Conservation (phyloP, 2,113 vertebrate species). For the Cygnus atratus region DNA sequence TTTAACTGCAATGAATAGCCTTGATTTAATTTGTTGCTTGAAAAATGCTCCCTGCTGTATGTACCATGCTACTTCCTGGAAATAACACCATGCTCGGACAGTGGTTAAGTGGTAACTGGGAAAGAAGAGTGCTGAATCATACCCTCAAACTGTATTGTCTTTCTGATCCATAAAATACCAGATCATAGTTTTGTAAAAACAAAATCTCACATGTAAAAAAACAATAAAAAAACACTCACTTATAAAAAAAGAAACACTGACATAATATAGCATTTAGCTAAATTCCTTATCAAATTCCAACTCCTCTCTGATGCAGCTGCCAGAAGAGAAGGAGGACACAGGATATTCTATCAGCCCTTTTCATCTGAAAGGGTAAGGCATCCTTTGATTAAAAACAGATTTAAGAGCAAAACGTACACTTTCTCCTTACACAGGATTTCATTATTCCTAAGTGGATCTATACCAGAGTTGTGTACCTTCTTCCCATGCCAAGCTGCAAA, state of each 20-base stretch:
- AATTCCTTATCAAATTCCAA: neutral
- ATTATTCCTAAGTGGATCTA: neutral
- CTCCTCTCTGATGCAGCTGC: accelerated
- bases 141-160: neutral
- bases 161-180: neutral
- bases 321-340: neutral
- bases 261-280: too few relatives aligned
- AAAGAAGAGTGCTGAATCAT: neutral
- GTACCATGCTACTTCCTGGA: neutral
- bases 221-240: neutral
- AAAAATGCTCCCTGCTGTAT: neutral
- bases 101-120: neutral
- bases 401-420: neutral
- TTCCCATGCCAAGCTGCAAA: neutral
- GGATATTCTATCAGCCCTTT: accelerated
- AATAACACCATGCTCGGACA: neutral
- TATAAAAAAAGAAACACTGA: too few relatives aligned
- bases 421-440: neutral
- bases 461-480: neutral
- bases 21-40: neutral
- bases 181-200: neutral
- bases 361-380: neutral
- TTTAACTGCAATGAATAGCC: neutral
- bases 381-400: neutral
- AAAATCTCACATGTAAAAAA: too few relatives aligned